These are phyloP conservation scores for Urosaurus nigricauda DNA, from an alignment of 2,797 vertebrate genomes.

Conservation along the genomic window DNA sequence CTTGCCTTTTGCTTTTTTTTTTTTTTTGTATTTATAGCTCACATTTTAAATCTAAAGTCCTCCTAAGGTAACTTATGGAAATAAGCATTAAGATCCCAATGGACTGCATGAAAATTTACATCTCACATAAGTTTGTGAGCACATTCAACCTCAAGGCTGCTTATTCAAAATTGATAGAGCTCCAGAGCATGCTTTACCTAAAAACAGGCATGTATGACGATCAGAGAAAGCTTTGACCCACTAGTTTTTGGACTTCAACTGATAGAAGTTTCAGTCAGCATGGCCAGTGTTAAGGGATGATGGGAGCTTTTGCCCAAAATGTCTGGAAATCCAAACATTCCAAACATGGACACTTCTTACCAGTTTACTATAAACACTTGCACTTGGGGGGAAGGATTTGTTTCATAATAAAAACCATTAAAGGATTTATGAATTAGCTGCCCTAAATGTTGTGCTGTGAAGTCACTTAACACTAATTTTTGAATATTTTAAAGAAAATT, in stretches of 20 bases:
- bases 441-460: conserved; percentile 45
- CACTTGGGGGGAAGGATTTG: background rate
- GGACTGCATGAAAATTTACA: background rate
- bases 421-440: conserved; percentile 20
- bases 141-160: no score
- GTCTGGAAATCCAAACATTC: no score
- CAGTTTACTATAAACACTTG: background rate
- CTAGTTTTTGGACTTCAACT: no score
- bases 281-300: no score
- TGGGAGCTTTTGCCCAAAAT: no score
- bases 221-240: no score
- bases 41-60: background rate
- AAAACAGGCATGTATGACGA: no score
- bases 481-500: conserved; percentile 42
- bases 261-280: no score
- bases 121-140: background rate
- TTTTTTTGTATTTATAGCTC: no score
- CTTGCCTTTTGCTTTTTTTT: no score
- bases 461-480: conserved; percentile 44
- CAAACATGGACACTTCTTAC: background rate
- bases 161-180: no score
- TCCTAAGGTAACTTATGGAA: background rate
- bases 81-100: background rate
- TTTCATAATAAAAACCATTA: background rate
- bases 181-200: no score